A percentile compares a stretch with the other conserved stretches of the same genome.
These are phyloP conservation scores for Lampris megalopsis DNA, from an alignment of 2,113 vertebrate genomes.

Conservation along the genomic window DNA sequence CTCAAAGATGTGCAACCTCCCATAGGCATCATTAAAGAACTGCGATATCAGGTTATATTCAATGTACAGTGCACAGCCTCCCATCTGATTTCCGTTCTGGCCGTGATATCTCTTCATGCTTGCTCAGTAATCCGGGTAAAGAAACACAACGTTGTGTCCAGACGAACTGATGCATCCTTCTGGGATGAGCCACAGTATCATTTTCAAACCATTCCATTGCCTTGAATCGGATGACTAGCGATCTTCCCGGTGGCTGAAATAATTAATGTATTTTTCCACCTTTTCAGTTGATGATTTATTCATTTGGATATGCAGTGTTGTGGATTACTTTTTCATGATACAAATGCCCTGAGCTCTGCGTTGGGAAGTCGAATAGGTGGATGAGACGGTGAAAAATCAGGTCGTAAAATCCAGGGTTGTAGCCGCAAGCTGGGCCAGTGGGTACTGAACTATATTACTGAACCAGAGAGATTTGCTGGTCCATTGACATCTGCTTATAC, in stretches of 20 bases:
- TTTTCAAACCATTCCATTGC: neutral
- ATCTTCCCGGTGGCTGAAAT: too few relatives aligned
- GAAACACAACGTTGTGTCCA: too few relatives aligned
- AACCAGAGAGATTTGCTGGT: constrained; percentile 18
- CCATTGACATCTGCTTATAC: constrained; percentile 2
- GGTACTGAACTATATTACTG: constrained; percentile 28
- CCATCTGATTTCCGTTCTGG: too few relatives aligned
- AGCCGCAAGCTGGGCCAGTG: constrained; percentile 11
- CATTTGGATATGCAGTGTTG: neutral
- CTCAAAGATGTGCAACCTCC: constrained; percentile 17
- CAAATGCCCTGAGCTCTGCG: neutral
- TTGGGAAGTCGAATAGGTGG: neutral
- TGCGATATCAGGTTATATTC: neutral
- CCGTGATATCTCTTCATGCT: too few relatives aligned
- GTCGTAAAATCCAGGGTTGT: constrained; percentile 31
- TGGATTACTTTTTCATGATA: neutral
- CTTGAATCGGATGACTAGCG: too few relatives aligned
- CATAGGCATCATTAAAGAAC: constrained; percentile 11
- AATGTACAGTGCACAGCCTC: too few relatives aligned
- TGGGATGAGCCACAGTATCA: neutral
- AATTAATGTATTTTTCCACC: neutral
- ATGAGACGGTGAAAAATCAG: neutral
- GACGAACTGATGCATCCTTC: too few relatives aligned
- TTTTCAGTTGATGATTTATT: neutral
- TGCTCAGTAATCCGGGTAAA: too few relatives aligned